Percentiles rank a stretch among this genome's conserved stretches.
Evolutionary conservation across 2,888 invertebrate species (phyloP).

Genomic region (Pheosia gnoma): DNA sequence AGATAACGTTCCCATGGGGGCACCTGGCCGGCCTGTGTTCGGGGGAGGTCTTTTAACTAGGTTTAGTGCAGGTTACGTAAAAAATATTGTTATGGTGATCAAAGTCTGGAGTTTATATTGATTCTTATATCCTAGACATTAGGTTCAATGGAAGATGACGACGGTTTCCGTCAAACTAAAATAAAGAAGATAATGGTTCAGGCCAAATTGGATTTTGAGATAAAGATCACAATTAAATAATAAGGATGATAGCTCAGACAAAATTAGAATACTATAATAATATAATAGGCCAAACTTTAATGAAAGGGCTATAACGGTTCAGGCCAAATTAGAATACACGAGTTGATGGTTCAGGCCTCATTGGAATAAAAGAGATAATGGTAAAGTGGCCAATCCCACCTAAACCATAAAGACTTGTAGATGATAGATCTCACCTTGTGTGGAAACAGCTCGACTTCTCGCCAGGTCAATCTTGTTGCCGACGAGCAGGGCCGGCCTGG

Average conservation of each 20-base stretch:
- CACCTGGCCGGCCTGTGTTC: too few species aligned
- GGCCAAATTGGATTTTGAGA: not conserved
- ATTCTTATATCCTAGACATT: too few species aligned
- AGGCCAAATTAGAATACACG: not conserved
- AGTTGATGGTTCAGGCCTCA: not conserved
- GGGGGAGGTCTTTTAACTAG: too few species aligned
- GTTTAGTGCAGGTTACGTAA: too few species aligned
- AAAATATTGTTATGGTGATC: too few species aligned
- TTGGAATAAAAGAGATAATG: not conserved
- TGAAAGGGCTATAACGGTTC: not conserved
- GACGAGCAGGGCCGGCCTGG: conserved; percentile 92
- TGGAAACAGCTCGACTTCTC: conserved; percentile 93
- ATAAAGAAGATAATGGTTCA: not conserved
- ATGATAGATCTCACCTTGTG: conserved; percentile 88
- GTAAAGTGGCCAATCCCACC: not conserved
- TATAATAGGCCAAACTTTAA: not conserved
- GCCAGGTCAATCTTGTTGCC: conserved; percentile 98
- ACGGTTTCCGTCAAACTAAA: too few species aligned
- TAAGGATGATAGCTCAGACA: too few species aligned
- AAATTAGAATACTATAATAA: too few species aligned
- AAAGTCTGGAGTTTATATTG: too few species aligned
- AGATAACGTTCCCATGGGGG: too few species aligned
- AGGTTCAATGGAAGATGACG: too few species aligned
- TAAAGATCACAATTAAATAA: too few species aligned
- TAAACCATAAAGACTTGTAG: not conserved